These are phyloP conservation scores for Sylvietta virens DNA, from an alignment of 2,113 vertebrate species.

Conservation along the genomic window DNA sequence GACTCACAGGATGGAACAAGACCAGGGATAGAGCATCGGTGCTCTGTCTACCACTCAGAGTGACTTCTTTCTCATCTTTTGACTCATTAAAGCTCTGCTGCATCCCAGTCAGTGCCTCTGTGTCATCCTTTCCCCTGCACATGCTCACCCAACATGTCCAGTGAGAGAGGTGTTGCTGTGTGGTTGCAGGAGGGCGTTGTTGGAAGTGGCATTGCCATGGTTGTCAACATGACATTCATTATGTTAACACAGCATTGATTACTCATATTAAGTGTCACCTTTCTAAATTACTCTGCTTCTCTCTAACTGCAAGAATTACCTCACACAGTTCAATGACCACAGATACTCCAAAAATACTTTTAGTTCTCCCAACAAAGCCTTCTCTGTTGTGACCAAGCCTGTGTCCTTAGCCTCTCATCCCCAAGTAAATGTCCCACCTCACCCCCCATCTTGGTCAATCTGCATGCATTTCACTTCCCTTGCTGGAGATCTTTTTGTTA, in stretches of 20 bases:
- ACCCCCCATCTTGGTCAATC: background rate
- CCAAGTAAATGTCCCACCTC: background rate
- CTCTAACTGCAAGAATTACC: background rate
- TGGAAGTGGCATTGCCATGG: background rate
- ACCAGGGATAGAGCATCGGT: rapidly evolving
- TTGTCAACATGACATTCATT: background rate
- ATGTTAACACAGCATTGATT: background rate
- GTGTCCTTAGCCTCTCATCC: background rate
- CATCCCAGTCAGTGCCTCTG: rapidly evolving
- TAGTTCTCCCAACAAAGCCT: background rate
- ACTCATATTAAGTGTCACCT: background rate
- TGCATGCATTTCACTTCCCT: background rate
- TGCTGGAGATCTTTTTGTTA: background rate
- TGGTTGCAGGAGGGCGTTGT: rapidly evolving
- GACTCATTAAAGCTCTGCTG: background rate
- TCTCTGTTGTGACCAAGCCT: background rate
- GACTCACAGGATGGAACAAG: rapidly evolving
- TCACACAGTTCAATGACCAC: background rate
- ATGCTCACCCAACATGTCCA: background rate
- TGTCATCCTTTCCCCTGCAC: background rate
- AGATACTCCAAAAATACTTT: background rate
- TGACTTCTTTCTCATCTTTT: background rate
- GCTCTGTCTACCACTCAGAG: background rate
- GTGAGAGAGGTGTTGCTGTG: background rate
- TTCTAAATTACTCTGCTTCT: background rate